Evolutionary conservation across 2,888 invertebrate genomes (phyloP).

Genomic region (Lutraria lutraria): DNA sequence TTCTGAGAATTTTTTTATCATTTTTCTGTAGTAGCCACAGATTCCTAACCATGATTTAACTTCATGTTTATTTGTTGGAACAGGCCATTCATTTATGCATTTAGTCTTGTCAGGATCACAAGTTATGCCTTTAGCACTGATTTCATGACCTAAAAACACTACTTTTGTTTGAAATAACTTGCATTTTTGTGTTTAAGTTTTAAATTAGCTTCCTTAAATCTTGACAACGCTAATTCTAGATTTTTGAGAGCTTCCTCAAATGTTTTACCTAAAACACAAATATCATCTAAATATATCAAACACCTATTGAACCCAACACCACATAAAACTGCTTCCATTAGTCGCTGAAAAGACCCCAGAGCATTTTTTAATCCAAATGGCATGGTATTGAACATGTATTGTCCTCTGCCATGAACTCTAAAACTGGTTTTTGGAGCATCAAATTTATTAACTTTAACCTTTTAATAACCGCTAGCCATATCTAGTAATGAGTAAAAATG

Average conservation of each 20-base stretch:
- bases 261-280: constrained; percentile 28
- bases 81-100: too few species aligned
- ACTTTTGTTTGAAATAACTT: constrained; percentile 33
- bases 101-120: constrained; percentile 34
- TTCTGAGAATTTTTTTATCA: constrained; percentile 32
- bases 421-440: constrained; percentile 20
- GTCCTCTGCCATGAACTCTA: background rate
- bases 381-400: constrained; percentile 29
- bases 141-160: constrained; percentile 21
- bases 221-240: background rate
- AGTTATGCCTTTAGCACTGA: constrained; percentile 28
- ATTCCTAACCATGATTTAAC: too few species aligned
- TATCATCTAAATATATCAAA: constrained; percentile 42
- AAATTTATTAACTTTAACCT: constrained; percentile 30
- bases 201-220: constrained; percentile 31
- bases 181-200: constrained; percentile 34
- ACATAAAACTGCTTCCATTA: constrained; percentile 35
- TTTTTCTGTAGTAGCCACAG: too few species aligned
- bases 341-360: constrained; percentile 9
- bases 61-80: too few species aligned
- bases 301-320: constrained; percentile 26
- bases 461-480: too few species aligned
- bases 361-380: constrained; percentile 47
- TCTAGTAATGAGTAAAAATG: constrained; percentile 18
- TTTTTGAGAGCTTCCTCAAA: constrained; percentile 13